Conservation (phyloP, 2,888 invertebrate species). For the Embidobia sp. region DNA sequence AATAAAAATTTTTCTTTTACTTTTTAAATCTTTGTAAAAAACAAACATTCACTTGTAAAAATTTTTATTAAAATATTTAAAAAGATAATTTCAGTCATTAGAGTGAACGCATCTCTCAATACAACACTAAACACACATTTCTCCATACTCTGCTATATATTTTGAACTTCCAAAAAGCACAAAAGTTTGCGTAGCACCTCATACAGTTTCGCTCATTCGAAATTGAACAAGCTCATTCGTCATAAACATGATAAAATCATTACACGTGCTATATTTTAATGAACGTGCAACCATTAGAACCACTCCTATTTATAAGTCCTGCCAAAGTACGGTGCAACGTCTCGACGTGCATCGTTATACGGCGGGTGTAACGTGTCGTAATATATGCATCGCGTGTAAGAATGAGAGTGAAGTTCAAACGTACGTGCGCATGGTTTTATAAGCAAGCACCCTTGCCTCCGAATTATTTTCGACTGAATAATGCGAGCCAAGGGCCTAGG, state of each 20-base stretch:
- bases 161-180: too few species aligned
- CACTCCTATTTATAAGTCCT: conserved; percentile 45
- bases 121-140: too few species aligned
- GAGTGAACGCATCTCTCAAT: too few species aligned
- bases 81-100: too few species aligned
- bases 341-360: conserved; percentile 46
- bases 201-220: too few species aligned
- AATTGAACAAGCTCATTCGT: conserved; percentile 5
- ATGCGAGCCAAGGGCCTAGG: conserved; percentile 22
- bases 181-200: too few species aligned
- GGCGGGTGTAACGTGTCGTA: conserved; percentile 33
- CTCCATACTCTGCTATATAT: too few species aligned
- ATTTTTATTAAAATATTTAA: too few species aligned
- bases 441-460: conserved; percentile 1
- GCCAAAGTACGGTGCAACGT: conserved; percentile 18
- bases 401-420: conserved; percentile 49
- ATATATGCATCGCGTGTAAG: conserved; percentile 53
- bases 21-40: too few species aligned
- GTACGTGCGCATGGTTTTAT: conserved; percentile 37
- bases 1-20: too few species aligned
- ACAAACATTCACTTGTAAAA: too few species aligned
- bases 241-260: conserved; percentile 43
- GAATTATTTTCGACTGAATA: conserved; percentile 38
- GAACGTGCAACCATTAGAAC: conserved; percentile 39
- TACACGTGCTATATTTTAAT: conserved; percentile 36